Base-by-base conservation (phyloP, 1,140 invertebrate species). In the Drosophila auraria region DNA sequence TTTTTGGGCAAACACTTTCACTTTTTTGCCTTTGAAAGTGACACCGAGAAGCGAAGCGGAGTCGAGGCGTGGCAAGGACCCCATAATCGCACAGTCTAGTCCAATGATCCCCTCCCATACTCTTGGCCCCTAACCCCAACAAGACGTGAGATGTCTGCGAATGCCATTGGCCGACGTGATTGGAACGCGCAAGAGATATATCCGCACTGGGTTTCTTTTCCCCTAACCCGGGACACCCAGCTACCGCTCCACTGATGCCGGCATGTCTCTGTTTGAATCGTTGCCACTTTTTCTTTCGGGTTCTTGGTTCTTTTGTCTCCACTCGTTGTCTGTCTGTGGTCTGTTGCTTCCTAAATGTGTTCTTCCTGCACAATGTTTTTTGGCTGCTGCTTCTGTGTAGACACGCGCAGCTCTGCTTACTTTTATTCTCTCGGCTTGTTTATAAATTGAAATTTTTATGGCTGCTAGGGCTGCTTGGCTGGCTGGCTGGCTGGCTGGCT, bases 391-490 rank as follows among this genome's bases (percentile, higher is more conserved):
- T 58, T 25, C 23, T 30, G 57, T 54, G 49, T 64, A 82, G 79
- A 83, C 73, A 84, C 78, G 70, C 70, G 74, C 65, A 65, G 78
- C 66, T 65, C 86, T 79, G 83, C 79, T 87, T 84, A 69, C 63
- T 45, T 70, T 75, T 80, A 51, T 53, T 20, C 68, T 20, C 68
- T 40, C 38, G 54, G 54, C 57, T 80, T 86, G 83, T 87, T 87
- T 87, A 87, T 86, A 87, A 82, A 87, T 72, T 82, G 73, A 45
- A 74, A 53, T 82, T 87, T 87, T 87, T 79, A 86, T 86, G 82
- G 82, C 40, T 42, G 54, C 40, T 33, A 5, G 36, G 36, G 54
- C 14, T 38, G 54, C 14, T 8, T 44, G 15, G 38, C 40, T 74
- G 20, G 20, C 20, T 20, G 20, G 20, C 20, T 44, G 15, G 38